Evolutionary conservation across 53 echinoderm and acorn worm genomes (phyloP).

Genomic region (Mesocentrotus franciscanus): DNA sequence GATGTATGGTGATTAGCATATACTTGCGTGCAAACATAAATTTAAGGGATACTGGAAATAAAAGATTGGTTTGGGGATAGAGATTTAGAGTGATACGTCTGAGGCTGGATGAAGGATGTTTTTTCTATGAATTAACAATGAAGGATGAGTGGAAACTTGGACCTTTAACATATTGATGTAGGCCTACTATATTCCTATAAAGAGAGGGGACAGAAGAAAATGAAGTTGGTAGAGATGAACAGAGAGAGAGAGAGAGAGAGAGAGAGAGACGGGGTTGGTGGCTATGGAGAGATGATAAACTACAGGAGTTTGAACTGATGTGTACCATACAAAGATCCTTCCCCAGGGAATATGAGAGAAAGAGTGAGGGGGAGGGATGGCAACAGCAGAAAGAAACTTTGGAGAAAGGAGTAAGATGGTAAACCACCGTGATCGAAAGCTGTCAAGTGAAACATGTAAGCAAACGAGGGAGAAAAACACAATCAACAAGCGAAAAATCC

Average conservation of each 20-base stretch:
- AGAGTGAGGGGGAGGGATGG: too few species aligned
- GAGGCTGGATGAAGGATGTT: too few species aligned
- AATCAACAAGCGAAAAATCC: neutral
- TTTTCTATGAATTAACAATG: too few species aligned
- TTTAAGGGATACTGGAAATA: neutral
- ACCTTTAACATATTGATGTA: too few species aligned
- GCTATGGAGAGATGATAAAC: neutral
- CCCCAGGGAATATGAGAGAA: too few species aligned
- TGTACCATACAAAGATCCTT: too few species aligned
- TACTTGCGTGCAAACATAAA: neutral
- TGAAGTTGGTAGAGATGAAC: neutral
- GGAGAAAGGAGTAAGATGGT: too few species aligned
- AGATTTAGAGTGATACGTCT: neutral
- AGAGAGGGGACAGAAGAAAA: neutral
- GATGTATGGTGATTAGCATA: neutral
- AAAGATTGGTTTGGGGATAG: neutral
- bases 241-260: slow-evolving; percentile 17
- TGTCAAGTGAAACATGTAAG: too few species aligned
- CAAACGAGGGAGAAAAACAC: neutral
- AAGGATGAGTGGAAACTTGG: too few species aligned
- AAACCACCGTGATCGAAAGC: too few species aligned
- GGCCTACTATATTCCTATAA: too few species aligned
- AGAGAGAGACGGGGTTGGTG: neutral
- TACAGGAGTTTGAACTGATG: neutral
- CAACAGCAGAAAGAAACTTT: too few species aligned